These are phyloP conservation scores for Tholera decimalis DNA, from an alignment of 2,888 invertebrate genomes.

Conservation along the genomic window DNA sequence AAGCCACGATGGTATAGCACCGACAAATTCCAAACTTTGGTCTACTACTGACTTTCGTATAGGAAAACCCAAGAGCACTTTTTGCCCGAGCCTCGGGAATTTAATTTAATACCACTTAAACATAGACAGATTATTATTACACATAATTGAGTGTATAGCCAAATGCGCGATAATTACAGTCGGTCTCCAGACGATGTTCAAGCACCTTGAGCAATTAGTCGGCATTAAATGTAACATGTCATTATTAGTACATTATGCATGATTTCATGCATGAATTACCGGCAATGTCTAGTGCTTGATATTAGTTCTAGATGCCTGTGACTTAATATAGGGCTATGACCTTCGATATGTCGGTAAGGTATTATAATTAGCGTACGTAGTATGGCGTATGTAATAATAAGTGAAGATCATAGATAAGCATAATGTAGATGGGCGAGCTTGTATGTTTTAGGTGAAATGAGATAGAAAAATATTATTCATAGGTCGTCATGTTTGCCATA, in stretches of 20 bases:
- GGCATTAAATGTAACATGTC: slow-evolving; percentile 34
- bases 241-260: slow-evolving; percentile 20
- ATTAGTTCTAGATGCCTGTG: neutral
- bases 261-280: slow-evolving; percentile 28
- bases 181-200: slow-evolving; percentile 24
- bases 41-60: too few relatives aligned
- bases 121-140: neutral
- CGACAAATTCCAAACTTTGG: too few relatives aligned
- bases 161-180: slow-evolving; percentile 36
- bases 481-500: too few relatives aligned
- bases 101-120: too few relatives aligned
- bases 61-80: too few relatives aligned
- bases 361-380: neutral
- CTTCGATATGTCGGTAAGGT: neutral
- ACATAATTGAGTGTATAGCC: slow-evolving; percentile 1
- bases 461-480: too few relatives aligned
- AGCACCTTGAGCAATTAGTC: slow-evolving; percentile 40
- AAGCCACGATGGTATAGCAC: too few relatives aligned
- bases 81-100: too few relatives aligned
- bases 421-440: too few relatives aligned
- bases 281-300: neutral
- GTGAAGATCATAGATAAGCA: too few relatives aligned
- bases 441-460: too few relatives aligned
- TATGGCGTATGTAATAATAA: neutral
- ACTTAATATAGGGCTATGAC: neutral